These are phyloP conservation scores for Allacma fusca DNA, from an alignment of 2,888 invertebrate species.

Conservation along the genomic window DNA sequence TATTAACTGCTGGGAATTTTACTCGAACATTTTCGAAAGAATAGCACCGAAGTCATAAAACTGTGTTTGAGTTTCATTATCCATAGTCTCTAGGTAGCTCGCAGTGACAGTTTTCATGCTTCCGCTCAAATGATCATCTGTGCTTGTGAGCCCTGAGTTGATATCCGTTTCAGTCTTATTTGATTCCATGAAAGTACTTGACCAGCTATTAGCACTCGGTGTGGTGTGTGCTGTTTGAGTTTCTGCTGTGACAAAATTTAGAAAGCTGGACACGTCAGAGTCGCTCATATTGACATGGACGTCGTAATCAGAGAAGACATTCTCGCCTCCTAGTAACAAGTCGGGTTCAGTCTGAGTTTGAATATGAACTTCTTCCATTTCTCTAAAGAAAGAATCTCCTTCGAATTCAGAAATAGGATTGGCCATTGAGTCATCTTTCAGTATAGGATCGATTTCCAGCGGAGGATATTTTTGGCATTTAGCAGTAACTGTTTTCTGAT, in stretches of 20 bases:
- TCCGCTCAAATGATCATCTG: background rate
- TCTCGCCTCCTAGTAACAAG: constrained; percentile 30
- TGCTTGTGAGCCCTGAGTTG: background rate
- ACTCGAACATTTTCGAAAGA: constrained; percentile 26
- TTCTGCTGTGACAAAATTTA: constrained; percentile 47
- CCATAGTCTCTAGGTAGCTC: constrained; percentile 53
- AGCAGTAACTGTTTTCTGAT: background rate
- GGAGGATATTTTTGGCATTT: background rate
- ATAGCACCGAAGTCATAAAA: constrained; percentile 33
- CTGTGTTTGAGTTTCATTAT: constrained; percentile 56
- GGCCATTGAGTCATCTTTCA: background rate
- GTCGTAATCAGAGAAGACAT: constrained; percentile 35
- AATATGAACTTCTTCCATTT: constrained; percentile 46
- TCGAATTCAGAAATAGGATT: constrained; percentile 35
- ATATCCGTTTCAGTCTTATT: constrained; percentile 8
- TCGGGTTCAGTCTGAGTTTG: constrained; percentile 55
- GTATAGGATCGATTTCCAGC: background rate
- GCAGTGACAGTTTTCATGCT: background rate
- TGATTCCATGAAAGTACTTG: constrained; percentile 11
- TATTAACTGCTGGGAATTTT: background rate
- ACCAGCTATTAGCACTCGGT: background rate
- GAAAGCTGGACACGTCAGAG: constrained; percentile 33
- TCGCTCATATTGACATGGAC: constrained; percentile 26
- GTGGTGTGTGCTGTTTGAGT: constrained; percentile 48
- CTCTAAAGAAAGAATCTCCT: constrained; percentile 38